Evolutionary conservation across 2,888 invertebrate genomes (phyloP), one percentile per base, ranked within the genome.

Genomic region (Ditylenchus weischeri): DNA sequence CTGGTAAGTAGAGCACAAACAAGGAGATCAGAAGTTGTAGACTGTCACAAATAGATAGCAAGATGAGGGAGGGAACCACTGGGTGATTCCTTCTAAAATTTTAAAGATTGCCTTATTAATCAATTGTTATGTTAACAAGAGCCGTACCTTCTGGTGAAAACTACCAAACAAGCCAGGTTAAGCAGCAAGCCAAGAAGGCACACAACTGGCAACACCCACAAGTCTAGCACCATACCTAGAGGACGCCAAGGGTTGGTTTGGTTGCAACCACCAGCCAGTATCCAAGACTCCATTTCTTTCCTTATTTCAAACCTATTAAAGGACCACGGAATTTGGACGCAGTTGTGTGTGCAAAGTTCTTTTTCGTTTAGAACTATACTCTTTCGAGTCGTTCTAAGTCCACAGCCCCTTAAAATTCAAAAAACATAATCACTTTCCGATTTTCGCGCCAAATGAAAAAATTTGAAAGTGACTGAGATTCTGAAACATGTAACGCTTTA

Each of bases 221-320:
- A 66, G 65, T 79, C 78, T 51, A 82, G 66, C 19, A 78, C 51
- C 57, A 75, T 75, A 19, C 79, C 81, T 64, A 74, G 66, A 35
- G 76, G 70, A 18, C 81, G 77, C 66, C 76, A 74, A 71, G 90
- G 66, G 36, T 75, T 57, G n/a, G 68, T 61, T 47, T 59, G 60
- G 54, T 75, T 74, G 70, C 74, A 76, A 23, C 29, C 29, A 29
- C 29, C 29, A 29, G 29, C 5, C 29, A 29, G 29, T 29, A 29
- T 29, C 29, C 29, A 29, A 29, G 29, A 29, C 29, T 29, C 29
- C 29, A 29, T 29, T 29, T 29, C 29, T 29, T 29, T 29, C 5
- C 29, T 29, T 29, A 29, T 29, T 29, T 29, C 5, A 29, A 29
- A 29, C 29, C 2, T 29, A 29, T n/a, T n/a, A n/a, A n/a, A n/a